Percentiles rank a stretch among this genome's conserved stretches.
These are phyloP conservation scores for Ptychodera flava DNA, from an alignment of 35 echinoderm and acorn worm genomes.

Conservation along the genomic window DNA sequence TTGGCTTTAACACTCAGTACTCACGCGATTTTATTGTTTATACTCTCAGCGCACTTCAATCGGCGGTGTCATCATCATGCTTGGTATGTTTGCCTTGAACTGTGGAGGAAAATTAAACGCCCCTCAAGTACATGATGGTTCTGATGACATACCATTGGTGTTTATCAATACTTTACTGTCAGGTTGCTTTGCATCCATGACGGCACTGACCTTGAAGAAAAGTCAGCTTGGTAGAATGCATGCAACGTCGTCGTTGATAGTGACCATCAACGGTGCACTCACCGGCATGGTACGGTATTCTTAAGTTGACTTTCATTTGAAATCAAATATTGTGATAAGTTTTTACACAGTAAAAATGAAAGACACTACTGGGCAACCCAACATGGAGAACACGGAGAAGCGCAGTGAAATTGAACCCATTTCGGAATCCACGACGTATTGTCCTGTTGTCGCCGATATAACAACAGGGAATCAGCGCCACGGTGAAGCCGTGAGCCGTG, in stretches of 20 bases:
- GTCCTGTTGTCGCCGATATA: too few species aligned
- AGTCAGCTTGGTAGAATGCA: slow-evolving; percentile 8
- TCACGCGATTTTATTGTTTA: too few species aligned
- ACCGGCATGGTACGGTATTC: slow-evolving; percentile 82
- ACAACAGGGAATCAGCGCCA: too few species aligned
- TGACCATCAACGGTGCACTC: slow-evolving; percentile 71
- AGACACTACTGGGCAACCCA: too few species aligned
- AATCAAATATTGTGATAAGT: too few species aligned
- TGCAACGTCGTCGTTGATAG: slow-evolving; percentile 47
- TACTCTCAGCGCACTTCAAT: slow-evolving; percentile 55
- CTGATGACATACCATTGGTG: slow-evolving; percentile 43
- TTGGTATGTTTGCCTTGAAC: slow-evolving; percentile 96
- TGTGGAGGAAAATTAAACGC: slow-evolving; percentile 75
- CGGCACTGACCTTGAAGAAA: slow-evolving; percentile 36
- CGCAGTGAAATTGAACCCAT: too few species aligned
- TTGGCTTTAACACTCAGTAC: too few species aligned
- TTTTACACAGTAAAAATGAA: too few species aligned
- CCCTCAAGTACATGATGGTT: slow-evolving; percentile 54
- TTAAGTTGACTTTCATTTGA: slow-evolving; percentile 10
- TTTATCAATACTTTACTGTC: slow-evolving; percentile 85
- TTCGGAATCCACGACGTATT: too few species aligned
- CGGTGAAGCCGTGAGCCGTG: too few species aligned
- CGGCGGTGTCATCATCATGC: slow-evolving; percentile 87
- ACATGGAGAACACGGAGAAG: too few species aligned
- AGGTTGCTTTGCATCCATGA: slow-evolving; percentile 44